Base-by-base conservation (phyloP, 1,140 invertebrate species). In the Helicoverpa zea region DNA sequence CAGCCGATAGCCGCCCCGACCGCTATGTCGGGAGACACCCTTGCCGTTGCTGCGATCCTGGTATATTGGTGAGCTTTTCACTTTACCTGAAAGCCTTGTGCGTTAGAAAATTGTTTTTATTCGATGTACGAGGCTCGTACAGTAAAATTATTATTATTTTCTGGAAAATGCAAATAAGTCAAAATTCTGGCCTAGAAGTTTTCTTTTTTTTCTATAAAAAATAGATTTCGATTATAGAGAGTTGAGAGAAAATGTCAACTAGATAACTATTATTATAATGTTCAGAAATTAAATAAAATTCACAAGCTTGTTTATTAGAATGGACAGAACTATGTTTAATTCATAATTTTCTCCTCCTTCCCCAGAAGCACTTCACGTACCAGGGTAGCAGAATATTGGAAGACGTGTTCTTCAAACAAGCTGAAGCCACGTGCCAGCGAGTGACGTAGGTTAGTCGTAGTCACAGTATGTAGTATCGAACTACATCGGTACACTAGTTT, bases 1-100 rank as follows among this genome's bases (percentile, higher is more conserved):
- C 82, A 97, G 97, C 94, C 97, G 97, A 96, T 97, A 97, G 88
- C 89, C 79, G 80, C 43, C 63, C 47, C 56, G 51, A 47, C 66
- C 61, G 64, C 59, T 64, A 49, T 77, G 75, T 77, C 75, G 75
- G 75, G 75, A 77, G 52, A 79, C 61, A 63, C 80, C 74, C 82
- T 83, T 72, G 80, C 63, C 80, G 70, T 58, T 77, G 66, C 80
- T 86, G 83, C 29, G 61, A 68, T 64, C 85, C 83, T 86, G 79
- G 84, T 88, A 73, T 14, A 43, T 61, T 76, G 84, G 86, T 87
- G 56, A 84, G 84, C 63, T 43, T 52, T 2, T 35, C 35, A 5
- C 3, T 35, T 35, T 35, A 35, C 35, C 35, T 35, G 3, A 35
- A 35, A 35, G 3, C 7, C 3, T 5, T 35, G 35, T 2, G 35